Conservation (phyloP, 1,140 invertebrate species). For the Cheumatopsyche charites region DNA sequence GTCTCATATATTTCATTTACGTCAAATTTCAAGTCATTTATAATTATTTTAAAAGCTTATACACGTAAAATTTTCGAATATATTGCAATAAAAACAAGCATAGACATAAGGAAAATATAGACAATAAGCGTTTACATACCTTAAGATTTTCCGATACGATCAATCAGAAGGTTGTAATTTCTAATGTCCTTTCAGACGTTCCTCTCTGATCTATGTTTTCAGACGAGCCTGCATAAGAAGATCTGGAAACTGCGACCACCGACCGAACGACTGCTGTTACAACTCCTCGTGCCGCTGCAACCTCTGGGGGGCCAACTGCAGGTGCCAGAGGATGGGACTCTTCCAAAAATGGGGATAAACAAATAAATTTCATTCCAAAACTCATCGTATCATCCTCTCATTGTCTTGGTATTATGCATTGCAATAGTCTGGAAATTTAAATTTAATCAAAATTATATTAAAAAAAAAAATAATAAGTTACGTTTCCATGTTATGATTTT, state of each 20-base stretch:
- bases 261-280: conserved; percentile 85
- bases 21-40: too few species aligned
- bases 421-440: too few species aligned
- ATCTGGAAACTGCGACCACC: conserved; percentile 82
- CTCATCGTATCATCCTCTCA: background rate
- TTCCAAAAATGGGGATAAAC: conserved; percentile 88
- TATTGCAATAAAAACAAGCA: background rate
- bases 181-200: conserved; percentile 74
- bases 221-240: conserved; percentile 83
- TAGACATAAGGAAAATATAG: background rate
- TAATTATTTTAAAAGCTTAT: too few species aligned
- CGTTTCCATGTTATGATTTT: too few species aligned
- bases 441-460: too few species aligned
- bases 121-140: background rate
- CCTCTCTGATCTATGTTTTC: conserved; percentile 85
- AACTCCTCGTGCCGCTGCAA: conserved; percentile 87
- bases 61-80: too few species aligned
- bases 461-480: too few species aligned
- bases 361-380: background rate
- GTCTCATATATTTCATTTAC: too few species aligned
- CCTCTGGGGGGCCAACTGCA: conserved; percentile 88
- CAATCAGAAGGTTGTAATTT: conserved; percentile 33
- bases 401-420: too few species aligned
- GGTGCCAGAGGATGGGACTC: conserved; percentile 85
- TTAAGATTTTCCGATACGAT: background rate